Percentiles rank a stretch among this genome's conserved stretches.
phyloP scores from a whole-genome alignment of 2,113 vertebrate species.

The Otolemur garnettii region DNA sequence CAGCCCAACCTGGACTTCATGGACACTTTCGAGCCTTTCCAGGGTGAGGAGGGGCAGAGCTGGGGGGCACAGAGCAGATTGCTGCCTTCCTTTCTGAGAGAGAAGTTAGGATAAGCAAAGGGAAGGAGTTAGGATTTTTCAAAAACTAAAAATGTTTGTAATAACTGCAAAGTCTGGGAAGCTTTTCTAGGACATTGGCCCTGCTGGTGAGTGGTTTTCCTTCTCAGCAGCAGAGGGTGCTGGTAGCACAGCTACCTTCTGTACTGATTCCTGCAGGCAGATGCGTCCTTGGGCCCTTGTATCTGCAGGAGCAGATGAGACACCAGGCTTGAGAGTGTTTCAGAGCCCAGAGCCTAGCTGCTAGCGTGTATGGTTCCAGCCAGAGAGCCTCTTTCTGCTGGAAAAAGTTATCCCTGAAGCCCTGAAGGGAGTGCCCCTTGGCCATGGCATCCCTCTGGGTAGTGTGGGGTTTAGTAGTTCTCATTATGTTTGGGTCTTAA shows the following conservation, averaged over 20 bases:
- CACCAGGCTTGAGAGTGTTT: not conserved
- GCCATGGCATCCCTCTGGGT: not conserved
- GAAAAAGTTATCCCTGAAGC: not conserved
- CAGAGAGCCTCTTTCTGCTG: not conserved
- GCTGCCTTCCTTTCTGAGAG: not conserved
- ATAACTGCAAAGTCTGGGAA: constrained; percentile 2
- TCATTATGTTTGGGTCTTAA: not conserved
- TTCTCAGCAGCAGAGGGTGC: constrained; percentile 71
- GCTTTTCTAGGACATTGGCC: not conserved
- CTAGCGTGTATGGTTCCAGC: not conserved
- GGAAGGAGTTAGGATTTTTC: not conserved
- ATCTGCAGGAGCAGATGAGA: not conserved
- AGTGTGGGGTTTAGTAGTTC: not conserved
- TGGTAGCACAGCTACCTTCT: not conserved
- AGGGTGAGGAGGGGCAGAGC: constrained; percentile 88
- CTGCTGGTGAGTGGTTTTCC: not conserved
- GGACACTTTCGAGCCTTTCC: constrained; percentile 97
- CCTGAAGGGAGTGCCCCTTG: not conserved
- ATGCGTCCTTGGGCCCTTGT: not conserved
- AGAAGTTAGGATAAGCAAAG: not conserved
- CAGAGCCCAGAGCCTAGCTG: not conserved
- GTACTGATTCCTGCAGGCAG: not conserved
- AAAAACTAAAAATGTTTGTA: not conserved
- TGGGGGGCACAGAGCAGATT: not conserved
- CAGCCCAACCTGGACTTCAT: constrained; percentile 99